Percentiles rank a stretch among this genome's conserved stretches.
phyloP scores from a whole-genome alignment of 2,888 invertebrate genomes.

The Agriopis aurantiaria region DNA sequence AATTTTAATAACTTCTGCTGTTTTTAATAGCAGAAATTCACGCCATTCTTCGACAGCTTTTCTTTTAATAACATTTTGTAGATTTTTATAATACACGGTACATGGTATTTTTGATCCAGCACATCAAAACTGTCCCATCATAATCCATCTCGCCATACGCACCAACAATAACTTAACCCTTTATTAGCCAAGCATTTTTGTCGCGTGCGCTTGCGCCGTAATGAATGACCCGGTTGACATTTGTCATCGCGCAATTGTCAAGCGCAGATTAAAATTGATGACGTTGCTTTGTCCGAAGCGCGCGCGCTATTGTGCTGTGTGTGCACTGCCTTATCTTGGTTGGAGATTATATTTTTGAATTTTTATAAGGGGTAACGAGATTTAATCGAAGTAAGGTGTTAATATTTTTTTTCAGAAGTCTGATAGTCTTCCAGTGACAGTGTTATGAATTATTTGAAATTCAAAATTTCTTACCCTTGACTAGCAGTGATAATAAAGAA shows the following conservation, averaged over 20 bases:
- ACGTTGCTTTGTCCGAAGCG: conserved; percentile 80
- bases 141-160: conserved; percentile 69
- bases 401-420: background rate
- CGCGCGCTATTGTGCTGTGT: conserved; percentile 67
- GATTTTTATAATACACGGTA: background rate
- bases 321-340: conserved; percentile 67
- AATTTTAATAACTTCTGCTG: too few species aligned
- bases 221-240: conserved; percentile 82
- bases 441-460: background rate
- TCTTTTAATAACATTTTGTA: background rate
- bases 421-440: background rate
- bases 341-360: conserved; percentile 64
- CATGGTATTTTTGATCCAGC: background rate
- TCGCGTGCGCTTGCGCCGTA: conserved; percentile 79
- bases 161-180: conserved; percentile 81
- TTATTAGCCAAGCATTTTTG: conserved; percentile 76
- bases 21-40: background rate
- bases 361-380: conserved; percentile 52
- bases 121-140: conserved; percentile 48
- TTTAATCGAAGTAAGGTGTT: conserved; percentile 3
- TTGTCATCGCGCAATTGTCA: conserved; percentile 85
- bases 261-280: conserved; percentile 85
- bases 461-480: too few species aligned
- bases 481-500: too few species aligned
- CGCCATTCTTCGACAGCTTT: background rate